Base-by-base conservation (phyloP, 23 tunicate species). In the Styela plicata region DNA sequence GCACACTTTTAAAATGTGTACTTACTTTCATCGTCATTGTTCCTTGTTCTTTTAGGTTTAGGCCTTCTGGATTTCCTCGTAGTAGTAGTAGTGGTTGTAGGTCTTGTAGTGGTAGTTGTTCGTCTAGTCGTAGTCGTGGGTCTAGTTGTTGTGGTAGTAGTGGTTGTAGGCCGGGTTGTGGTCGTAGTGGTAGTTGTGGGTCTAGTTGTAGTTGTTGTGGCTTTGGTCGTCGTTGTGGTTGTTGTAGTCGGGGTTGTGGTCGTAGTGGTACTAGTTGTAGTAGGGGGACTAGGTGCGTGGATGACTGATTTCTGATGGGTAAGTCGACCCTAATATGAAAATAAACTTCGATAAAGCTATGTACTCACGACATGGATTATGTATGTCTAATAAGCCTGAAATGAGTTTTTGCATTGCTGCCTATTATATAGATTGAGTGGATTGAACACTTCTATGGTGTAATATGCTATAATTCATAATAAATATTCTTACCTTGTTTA, bases 41-140 rank as follows among this genome's bases (percentile, higher is more conserved):
- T 44, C 57, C 17, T 30, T 18, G 3, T 30, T 71, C 20, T 71
- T 5, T 33, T 71, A 3, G 77, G 32, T 32, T 33, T 29, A 32
- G 77, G 3, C 13, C 35, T 30, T 27, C 34, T 71, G 3, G 77
- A 13, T 5, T 33, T 71, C 36, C 34, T 71, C 24, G 77, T 71
- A 2, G 77, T 71, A 71, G 77, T 32, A 3, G 77, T 71, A 36
- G 77, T 71, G 20, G 77, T 26, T 71, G 73, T 68, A 13, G 27
- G n/a, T 16, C 31, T 20, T 68, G 24, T 68, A 31, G 20, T 68
- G 27, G 73, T 68, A 18, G 73, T 68, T 16, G 73, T 16, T 23
- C 31, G 20, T 68, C 27, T 21, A 16, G 27, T 20, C 27, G 73
- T 68, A 23, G 73, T 68, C 13, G 73, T 68, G 73, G 73, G 24